These are phyloP conservation scores for Siniperca chuatsi DNA, from an alignment of 2,113 vertebrate genomes.

Conservation along the genomic window DNA sequence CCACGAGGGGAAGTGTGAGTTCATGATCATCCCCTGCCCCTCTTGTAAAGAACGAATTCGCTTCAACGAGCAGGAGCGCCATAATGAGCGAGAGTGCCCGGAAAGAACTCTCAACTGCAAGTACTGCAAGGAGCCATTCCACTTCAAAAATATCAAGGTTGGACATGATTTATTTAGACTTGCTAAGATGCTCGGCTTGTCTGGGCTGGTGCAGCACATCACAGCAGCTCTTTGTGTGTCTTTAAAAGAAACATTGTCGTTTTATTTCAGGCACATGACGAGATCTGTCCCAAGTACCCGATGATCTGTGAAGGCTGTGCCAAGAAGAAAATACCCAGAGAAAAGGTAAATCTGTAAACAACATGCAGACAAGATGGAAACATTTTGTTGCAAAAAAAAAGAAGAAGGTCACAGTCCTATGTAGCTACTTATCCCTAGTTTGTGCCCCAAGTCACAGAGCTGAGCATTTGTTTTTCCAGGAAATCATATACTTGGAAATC, in stretches of 20 bases:
- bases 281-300: constrained; percentile 93
- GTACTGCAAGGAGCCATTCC: constrained; percentile 87
- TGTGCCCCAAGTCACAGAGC: neutral
- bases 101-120: constrained; percentile 88
- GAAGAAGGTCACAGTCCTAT: neutral
- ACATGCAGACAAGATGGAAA: neutral
- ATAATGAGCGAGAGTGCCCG: constrained; percentile 87
- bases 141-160: constrained; percentile 86
- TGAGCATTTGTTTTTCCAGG: neutral
- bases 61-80: constrained; percentile 86
- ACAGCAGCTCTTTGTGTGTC: constrained; percentile 5
- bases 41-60: constrained; percentile 85
- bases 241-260: neutral
- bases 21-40: constrained; percentile 84
- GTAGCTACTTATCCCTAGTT: neutral
- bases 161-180: constrained; percentile 48
- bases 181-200: neutral
- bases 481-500: neutral
- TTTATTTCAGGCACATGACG: constrained; percentile 88
- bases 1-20: constrained; percentile 87
- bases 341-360: constrained; percentile 85
- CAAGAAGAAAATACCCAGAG: constrained; percentile 92
- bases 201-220: neutral
- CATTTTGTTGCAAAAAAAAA: neutral
- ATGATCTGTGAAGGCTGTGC: constrained; percentile 95